phyloP scores from a whole-genome alignment of 2,888 invertebrate species.

The Synergus japonicus region DNA sequence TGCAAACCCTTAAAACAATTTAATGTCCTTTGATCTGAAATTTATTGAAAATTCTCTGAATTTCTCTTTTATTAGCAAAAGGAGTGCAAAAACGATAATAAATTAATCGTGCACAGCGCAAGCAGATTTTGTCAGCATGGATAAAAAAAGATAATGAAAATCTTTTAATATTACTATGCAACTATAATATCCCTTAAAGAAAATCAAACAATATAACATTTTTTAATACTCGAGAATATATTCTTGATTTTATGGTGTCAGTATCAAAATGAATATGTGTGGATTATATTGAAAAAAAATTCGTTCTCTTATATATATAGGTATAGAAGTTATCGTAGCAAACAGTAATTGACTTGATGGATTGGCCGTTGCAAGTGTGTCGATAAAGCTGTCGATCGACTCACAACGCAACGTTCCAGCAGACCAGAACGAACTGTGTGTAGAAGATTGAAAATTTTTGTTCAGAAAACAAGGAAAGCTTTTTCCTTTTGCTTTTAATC shows the following conservation, averaged over 20 bases:
- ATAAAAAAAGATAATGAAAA: too few relatives aligned
- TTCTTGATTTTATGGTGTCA: not conserved
- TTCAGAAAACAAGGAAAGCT: not conserved
- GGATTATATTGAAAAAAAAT: not conserved
- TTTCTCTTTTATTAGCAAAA: too few relatives aligned
- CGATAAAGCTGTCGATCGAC: conserved; percentile 35
- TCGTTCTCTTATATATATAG: conserved; percentile 2
- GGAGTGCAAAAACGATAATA: too few relatives aligned
- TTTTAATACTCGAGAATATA: too few relatives aligned
- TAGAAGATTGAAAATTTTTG: conserved; percentile 35
- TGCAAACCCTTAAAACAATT: too few relatives aligned
- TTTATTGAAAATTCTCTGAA: too few relatives aligned
- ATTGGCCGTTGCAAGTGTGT: conserved; percentile 16
- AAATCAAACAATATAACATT: too few relatives aligned
- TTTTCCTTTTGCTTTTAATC: not conserved
- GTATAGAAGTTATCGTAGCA: conserved; percentile 17
- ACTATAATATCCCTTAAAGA: too few relatives aligned
- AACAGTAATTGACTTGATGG: conserved; percentile 32
- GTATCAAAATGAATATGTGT: not conserved
- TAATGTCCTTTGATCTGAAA: too few relatives aligned
- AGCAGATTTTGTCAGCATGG: too few relatives aligned
- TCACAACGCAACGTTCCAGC: conserved; percentile 6
- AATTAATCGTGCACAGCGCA: too few relatives aligned
- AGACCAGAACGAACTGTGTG: conserved; percentile 5
- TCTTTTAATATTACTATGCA: too few relatives aligned